Percentiles rank a stretch among this genome's conserved stretches.
phyloP scores from a whole-genome alignment of 1,140 invertebrate species.

The Pissodes strobi region DNA sequence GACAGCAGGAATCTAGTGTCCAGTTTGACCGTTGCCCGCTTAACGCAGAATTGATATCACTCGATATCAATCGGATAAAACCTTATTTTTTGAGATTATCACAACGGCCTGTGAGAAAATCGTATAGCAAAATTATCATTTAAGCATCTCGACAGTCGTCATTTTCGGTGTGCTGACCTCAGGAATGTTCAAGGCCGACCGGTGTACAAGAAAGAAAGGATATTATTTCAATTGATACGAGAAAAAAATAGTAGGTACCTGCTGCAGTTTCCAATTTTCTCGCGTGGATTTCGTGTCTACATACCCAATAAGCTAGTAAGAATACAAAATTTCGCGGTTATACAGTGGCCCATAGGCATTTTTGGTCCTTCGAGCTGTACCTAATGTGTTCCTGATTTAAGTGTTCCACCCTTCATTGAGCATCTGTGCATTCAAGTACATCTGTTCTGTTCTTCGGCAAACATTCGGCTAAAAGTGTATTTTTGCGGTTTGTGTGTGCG shows the following conservation, averaged over 20 bases:
- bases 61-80: background rate
- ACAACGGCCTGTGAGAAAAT: background rate
- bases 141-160: background rate
- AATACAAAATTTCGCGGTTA: too few relatives aligned
- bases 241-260: background rate
- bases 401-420: conserved; percentile 32
- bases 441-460: conserved; percentile 32
- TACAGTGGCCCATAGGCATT: conserved; percentile 16
- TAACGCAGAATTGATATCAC: conserved; percentile 5
- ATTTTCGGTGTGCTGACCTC: conserved; percentile 29
- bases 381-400: conserved; percentile 15
- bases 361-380: background rate
- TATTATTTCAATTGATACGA: conserved; percentile 3
- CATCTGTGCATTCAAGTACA: conserved; percentile 40
- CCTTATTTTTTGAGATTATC: background rate
- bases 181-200: conserved; percentile 30
- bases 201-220: conserved; percentile 21
- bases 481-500: conserved; percentile 12
- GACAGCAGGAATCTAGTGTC: too few relatives aligned
- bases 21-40: conserved; percentile 9
- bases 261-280: background rate
- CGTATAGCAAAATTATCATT: conserved; percentile 1
- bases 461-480: conserved; percentile 17
- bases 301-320: too few relatives aligned
- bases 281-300: too few relatives aligned